Evolutionary conservation across 1,140 invertebrate species (phyloP).

Genomic region (Leptinotarsa texana): DNA sequence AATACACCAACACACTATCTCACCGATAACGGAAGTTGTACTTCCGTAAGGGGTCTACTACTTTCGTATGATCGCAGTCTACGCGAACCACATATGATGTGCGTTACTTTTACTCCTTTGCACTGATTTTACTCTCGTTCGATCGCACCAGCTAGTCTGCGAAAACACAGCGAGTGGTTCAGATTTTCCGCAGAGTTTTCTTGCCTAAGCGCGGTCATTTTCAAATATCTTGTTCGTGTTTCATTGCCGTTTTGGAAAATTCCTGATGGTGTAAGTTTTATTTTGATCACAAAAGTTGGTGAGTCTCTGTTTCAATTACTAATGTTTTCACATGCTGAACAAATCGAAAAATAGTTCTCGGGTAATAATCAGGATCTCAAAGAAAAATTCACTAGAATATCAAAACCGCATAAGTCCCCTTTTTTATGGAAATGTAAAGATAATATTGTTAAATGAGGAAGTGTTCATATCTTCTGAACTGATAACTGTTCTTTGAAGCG

Average conservation of each 20-base stretch:
- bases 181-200: neutral
- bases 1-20: constrained; percentile 28
- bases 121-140: constrained; percentile 2
- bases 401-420: too few relatives aligned
- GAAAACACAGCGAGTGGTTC: neutral
- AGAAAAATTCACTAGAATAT: too few relatives aligned
- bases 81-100: constrained; percentile 4
- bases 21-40: constrained; percentile 35
- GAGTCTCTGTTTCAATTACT: neutral
- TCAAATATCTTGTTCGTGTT: neutral
- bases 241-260: too few relatives aligned
- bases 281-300: neutral
- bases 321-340: too few relatives aligned
- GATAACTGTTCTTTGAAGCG: too few relatives aligned
- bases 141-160: neutral
- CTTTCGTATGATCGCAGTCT: neutral
- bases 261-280: neutral
- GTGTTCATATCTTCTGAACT: too few relatives aligned
- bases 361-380: too few relatives aligned
- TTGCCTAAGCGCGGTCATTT: neutral
- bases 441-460: too few relatives aligned
- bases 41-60: constrained; percentile 35
- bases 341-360: too few relatives aligned
- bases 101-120: constrained; percentile 3
- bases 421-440: too few relatives aligned